These are phyloP conservation scores for Lates japonicus DNA, from an alignment of 2,797 vertebrate genomes.

Conservation along the genomic window DNA sequence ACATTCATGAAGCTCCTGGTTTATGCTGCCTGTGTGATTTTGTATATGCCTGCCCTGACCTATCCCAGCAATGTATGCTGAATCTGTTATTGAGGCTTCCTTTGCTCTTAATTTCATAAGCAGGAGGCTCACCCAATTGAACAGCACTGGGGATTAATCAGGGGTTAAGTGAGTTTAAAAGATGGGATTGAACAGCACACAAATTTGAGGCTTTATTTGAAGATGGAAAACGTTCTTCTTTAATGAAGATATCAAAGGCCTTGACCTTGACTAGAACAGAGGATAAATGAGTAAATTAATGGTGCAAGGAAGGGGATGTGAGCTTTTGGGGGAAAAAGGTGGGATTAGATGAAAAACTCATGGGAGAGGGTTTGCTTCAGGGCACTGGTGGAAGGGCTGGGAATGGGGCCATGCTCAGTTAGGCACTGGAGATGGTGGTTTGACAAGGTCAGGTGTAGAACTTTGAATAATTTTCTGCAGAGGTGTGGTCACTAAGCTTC, in stretches of 20 bases:
- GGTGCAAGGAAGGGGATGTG: conserved; percentile 49
- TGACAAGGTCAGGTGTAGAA: background rate
- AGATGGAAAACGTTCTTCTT: conserved; percentile 60
- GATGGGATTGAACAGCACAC: conserved; percentile 77
- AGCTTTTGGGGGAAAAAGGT: conserved; percentile 8
- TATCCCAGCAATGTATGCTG: conserved; percentile 35
- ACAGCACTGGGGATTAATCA: conserved; percentile 74
- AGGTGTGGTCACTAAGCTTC: background rate
- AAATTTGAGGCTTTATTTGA: conserved; percentile 76
- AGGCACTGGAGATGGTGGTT: background rate
- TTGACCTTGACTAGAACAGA: conserved; percentile 77
- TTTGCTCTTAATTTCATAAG: conserved; percentile 80
- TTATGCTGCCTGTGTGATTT: conserved; percentile 10
- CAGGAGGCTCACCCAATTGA: conserved; percentile 44
- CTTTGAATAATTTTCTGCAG: background rate
- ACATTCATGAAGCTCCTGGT: background rate
- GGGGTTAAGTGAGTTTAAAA: conserved; percentile 83
- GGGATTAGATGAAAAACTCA: conserved; percentile 43
- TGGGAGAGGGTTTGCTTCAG: conserved; percentile 35
- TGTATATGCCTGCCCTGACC: conserved; percentile 13
- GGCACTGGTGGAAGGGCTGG: conserved; percentile 45
- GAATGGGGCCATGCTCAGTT: conserved; percentile 45
- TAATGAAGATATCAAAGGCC: conserved; percentile 77
- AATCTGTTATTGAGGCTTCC: conserved; percentile 65
- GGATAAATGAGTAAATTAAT: conserved; percentile 77